Conservation (phyloP, 2,113 vertebrate species). For the Hemiprocne comata region DNA sequence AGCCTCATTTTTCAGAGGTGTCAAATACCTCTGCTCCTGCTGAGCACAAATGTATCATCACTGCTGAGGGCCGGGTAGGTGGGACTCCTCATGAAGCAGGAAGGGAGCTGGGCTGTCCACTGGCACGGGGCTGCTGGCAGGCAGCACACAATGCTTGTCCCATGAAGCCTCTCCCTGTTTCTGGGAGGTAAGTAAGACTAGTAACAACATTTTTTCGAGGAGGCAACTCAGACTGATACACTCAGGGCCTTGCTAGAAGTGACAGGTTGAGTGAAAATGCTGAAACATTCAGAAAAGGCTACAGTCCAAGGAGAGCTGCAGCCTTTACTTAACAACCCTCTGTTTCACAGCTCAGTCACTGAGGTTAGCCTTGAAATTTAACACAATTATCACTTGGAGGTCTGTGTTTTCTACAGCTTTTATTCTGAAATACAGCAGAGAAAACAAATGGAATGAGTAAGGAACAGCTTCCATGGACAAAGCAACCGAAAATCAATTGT, state of each 20-base stretch:
- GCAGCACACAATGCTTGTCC: background rate
- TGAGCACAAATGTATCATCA: fast-evolving
- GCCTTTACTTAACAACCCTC: background rate
- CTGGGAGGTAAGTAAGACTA: background rate
- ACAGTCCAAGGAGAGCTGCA: background rate
- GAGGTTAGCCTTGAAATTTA: background rate
- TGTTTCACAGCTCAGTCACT: background rate
- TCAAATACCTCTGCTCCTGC: background rate
- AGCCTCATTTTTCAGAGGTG: conserved; percentile 3
- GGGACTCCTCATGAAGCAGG: fast-evolving
- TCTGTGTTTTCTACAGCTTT: background rate
- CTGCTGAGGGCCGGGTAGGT: fast-evolving
- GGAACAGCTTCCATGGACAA: background rate
- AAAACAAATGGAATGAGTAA: background rate
- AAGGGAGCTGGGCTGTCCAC: background rate
- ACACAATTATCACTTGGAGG: background rate
- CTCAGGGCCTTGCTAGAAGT: background rate
- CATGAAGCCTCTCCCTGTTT: too few species aligned
- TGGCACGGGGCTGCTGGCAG: fast-evolving
- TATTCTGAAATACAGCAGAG: background rate
- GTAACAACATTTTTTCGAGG: fast-evolving
- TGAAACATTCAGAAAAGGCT: background rate
- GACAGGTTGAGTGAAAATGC: background rate
- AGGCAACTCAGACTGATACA: background rate
- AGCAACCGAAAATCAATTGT: background rate